Percentiles rank a stretch among this genome's conserved stretches.
phyloP scores from a whole-genome alignment of 1,140 invertebrate genomes.

The Zaprionus lachaisei region DNA sequence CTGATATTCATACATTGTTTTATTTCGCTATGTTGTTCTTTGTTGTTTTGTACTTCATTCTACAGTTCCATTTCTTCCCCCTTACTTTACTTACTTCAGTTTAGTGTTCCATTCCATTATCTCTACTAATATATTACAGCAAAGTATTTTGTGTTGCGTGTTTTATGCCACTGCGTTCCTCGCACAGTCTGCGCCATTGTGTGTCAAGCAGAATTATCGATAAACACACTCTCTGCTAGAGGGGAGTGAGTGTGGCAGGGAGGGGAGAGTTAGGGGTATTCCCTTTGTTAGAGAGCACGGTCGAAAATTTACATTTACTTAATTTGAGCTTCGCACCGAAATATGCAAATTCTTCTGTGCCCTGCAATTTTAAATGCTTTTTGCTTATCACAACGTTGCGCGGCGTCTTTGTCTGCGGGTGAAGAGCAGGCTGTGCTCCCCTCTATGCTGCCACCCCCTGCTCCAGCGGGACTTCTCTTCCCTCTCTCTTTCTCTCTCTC shows the following conservation, averaged over 20 bases:
- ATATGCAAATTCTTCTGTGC: constrained; percentile 36
- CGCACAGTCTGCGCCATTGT: background rate
- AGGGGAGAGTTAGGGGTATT: background rate
- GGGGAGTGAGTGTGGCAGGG: background rate
- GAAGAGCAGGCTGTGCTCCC: background rate
- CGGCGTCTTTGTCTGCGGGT: background rate
- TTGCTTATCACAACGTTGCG: constrained; percentile 44
- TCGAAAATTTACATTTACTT: constrained; percentile 44
- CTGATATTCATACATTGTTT: too few relatives aligned
- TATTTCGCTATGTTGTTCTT: too few relatives aligned
- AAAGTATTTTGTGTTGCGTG: background rate
- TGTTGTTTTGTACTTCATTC: too few relatives aligned
- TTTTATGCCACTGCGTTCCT: constrained; percentile 12
- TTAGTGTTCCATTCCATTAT: background rate
- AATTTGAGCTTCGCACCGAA: constrained; percentile 29
- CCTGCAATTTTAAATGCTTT: constrained; percentile 51
- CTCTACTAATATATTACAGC: background rate
- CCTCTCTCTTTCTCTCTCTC: background rate
- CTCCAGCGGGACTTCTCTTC: background rate
- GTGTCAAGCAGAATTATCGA: background rate
- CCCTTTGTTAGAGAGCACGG: constrained; percentile 32
- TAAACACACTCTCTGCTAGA: background rate
- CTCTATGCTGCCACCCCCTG: too few relatives aligned
- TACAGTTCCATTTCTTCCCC: too few relatives aligned
- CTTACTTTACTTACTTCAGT: background rate